Percentiles rank a stretch among this genome's conserved stretches.
These are phyloP conservation scores for Drosophila biarmipes DNA, from an alignment of 1,140 invertebrate genomes.

Conservation along the genomic window DNA sequence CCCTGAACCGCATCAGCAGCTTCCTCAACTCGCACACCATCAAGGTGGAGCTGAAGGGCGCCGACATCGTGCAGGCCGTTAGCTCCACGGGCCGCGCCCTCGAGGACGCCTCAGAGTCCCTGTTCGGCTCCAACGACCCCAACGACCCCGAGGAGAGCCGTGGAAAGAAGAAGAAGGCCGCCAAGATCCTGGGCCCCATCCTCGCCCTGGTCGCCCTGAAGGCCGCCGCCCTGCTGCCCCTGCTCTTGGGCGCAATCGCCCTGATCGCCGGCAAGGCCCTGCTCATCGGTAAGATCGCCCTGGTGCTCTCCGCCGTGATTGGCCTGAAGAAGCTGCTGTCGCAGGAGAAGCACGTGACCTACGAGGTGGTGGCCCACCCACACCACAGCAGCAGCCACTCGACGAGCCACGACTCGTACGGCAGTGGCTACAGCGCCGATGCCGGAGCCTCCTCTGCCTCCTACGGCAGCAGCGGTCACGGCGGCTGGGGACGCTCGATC, in stretches of 20 bases:
- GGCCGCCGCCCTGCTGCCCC: slow-evolving; percentile 90
- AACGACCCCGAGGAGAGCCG: slow-evolving; percentile 87
- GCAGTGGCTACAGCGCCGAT: slow-evolving; percentile 87
- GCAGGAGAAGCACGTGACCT: slow-evolving; percentile 92
- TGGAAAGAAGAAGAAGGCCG: slow-evolving; percentile 92
- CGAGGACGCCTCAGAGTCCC: slow-evolving; percentile 88
- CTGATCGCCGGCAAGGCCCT: slow-evolving; percentile 93
- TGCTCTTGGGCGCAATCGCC: slow-evolving; percentile 91
- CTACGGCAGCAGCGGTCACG: slow-evolving; percentile 86
- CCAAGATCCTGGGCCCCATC: slow-evolving; percentile 91
- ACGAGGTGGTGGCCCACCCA: slow-evolving; percentile 93
- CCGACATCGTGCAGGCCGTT: slow-evolving; percentile 91
- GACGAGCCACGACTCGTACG: slow-evolving; percentile 87
- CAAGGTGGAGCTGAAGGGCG: slow-evolving; percentile 93
- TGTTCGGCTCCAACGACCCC: slow-evolving; percentile 86
- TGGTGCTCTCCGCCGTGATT: slow-evolving; percentile 92
- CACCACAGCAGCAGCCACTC: slow-evolving; percentile 89
- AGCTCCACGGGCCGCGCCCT: slow-evolving; percentile 91
- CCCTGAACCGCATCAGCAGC: slow-evolving; percentile 88
- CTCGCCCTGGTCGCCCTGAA: slow-evolving; percentile 91
- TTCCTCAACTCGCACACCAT: slow-evolving; percentile 92
- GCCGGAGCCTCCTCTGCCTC: slow-evolving; percentile 86
- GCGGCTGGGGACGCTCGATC: slow-evolving; percentile 90
- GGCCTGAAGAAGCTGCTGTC: slow-evolving; percentile 92
- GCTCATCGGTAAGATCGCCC: slow-evolving; percentile 92